These are phyloP conservation scores for Mayetiola destructor DNA, from an alignment of 2,888 invertebrate genomes.

Conservation along the genomic window DNA sequence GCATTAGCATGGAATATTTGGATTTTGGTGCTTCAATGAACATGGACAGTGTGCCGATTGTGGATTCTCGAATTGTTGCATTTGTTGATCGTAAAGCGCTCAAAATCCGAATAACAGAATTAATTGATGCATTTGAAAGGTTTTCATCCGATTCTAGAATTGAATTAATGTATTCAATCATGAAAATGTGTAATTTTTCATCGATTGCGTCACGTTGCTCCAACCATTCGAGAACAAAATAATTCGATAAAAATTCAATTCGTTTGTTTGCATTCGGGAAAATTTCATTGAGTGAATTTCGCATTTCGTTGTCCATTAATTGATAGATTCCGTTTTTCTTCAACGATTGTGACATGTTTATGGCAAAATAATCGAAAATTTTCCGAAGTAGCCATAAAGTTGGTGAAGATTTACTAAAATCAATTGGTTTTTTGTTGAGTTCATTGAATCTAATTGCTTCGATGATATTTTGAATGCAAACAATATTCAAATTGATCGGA, in stretches of 20 bases:
- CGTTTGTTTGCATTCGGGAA: neutral
- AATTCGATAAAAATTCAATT: constrained; percentile 43
- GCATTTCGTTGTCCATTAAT: neutral
- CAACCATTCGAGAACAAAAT: constrained; percentile 36
- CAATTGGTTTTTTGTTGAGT: neutral
- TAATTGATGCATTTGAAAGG: neutral
- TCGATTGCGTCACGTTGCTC: neutral
- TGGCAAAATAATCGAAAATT: neutral
- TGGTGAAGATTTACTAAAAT: neutral
- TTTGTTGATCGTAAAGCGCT: constrained; percentile 44
- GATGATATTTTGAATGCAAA: neutral
- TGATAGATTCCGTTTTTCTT: neutral
- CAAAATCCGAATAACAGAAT: constrained; percentile 25
- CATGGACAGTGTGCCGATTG: constrained; percentile 39
- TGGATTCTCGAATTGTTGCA: constrained; percentile 40
- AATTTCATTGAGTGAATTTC: neutral
- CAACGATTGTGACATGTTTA: neutral
- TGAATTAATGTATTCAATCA: neutral
- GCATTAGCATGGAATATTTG: constrained; percentile 38
- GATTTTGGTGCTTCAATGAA: constrained; percentile 22
- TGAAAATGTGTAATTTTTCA: neutral
- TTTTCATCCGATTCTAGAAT: neutral
- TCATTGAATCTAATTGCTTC: neutral
- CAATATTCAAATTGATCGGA: neutral
- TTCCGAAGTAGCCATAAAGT: neutral